These are phyloP conservation scores for Eupelmus urozonus DNA, from an alignment of 2,888 invertebrate genomes.

Conservation along the genomic window DNA sequence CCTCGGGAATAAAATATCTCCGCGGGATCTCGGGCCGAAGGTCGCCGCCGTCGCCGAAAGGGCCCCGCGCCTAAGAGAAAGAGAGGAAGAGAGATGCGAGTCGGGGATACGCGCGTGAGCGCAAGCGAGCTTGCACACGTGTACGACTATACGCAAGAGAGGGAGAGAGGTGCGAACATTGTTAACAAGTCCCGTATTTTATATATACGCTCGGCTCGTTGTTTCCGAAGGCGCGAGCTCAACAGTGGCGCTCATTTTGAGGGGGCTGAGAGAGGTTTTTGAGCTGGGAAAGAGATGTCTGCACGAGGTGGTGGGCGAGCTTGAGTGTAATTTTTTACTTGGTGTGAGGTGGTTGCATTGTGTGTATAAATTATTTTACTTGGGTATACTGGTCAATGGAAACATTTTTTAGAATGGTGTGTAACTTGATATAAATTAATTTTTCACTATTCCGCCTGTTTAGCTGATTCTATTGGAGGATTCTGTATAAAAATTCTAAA, in stretches of 20 bases:
- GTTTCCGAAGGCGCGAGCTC: constrained; percentile 59
- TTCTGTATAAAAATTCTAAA: too few relatives aligned
- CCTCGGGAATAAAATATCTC: constrained; percentile 76
- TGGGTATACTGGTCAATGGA: too few relatives aligned
- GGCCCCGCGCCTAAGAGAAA: constrained; percentile 10
- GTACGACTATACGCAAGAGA: background rate
- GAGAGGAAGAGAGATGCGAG: constrained; percentile 59
- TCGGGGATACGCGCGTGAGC: constrained; percentile 50
- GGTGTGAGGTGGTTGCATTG: too few relatives aligned
- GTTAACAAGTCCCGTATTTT: constrained; percentile 76
- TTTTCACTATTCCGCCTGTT: too few relatives aligned
- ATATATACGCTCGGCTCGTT: constrained; percentile 65
- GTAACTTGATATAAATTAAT: too few relatives aligned
- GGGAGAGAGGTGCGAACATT: constrained; percentile 74
- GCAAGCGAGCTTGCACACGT: constrained; percentile 53
- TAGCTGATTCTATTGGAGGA: too few relatives aligned
- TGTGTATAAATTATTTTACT: too few relatives aligned
- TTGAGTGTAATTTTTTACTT: too few relatives aligned
- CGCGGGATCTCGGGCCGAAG: constrained; percentile 74
- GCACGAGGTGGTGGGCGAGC: too few relatives aligned
- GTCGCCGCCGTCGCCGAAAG: constrained; percentile 65
- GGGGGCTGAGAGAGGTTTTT: background rate
- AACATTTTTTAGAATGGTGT: too few relatives aligned
- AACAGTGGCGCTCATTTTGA: constrained; percentile 67
- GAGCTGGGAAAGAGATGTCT: background rate